A percentile compares a stretch with the other conserved stretches of the same genome.
These are phyloP conservation scores for Halcyon smyrnensis DNA, from an alignment of 2,797 vertebrate species.

Conservation along the genomic window DNA sequence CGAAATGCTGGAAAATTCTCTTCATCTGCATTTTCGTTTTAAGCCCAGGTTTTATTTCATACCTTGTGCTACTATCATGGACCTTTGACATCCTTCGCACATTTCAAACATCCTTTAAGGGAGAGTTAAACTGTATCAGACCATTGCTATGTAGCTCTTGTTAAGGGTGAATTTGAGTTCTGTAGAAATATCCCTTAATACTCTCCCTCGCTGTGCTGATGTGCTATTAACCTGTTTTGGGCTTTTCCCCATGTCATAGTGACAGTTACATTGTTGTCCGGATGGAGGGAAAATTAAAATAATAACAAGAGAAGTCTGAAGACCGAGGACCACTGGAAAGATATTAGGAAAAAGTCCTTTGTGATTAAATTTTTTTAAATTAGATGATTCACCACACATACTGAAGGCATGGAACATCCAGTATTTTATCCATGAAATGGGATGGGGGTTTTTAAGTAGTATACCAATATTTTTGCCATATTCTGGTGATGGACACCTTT, in stretches of 20 bases:
- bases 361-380: neutral
- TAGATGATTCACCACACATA: neutral
- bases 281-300: neutral
- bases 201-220: neutral
- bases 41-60: neutral
- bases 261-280: neutral
- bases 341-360: neutral
- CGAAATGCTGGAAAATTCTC: neutral
- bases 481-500: neutral
- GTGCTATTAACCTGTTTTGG: neutral
- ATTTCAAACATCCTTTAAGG: neutral
- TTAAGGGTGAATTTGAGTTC: neutral
- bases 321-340: neutral
- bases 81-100: neutral
- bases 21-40: neutral
- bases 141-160: neutral
- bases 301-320: neutral
- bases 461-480: fast-evolving
- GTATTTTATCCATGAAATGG: neutral
- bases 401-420: neutral
- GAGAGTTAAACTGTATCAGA: neutral
- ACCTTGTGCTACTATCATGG: fast-evolving
- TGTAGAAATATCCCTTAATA: neutral
- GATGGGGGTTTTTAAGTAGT: neutral
- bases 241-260: neutral